Percentiles rank a stretch among this genome's conserved stretches.
Evolutionary conservation across 2,113 vertebrate species (phyloP).

Genomic region (Tautogolabrus adspersus): DNA sequence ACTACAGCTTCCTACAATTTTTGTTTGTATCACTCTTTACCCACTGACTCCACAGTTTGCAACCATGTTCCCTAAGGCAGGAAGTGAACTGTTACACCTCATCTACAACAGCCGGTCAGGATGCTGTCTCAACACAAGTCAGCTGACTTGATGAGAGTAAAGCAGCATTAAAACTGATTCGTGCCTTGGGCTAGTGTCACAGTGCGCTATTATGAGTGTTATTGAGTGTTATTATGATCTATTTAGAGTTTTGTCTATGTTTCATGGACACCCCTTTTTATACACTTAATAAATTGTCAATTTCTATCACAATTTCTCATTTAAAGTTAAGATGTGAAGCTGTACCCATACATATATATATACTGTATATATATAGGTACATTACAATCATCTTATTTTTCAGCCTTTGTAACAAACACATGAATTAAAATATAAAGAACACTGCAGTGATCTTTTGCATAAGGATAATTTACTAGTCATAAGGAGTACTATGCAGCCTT

Average conservation of each 20-base stretch:
- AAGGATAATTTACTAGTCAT: too few species aligned
- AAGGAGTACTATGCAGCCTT: too few species aligned
- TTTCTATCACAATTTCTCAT: too few species aligned
- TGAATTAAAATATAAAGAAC: too few species aligned
- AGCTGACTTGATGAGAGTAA: constrained; percentile 29
- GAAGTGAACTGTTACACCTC: constrained; percentile 32
- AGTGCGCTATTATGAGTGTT: background rate
- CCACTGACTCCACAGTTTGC: constrained; percentile 13
- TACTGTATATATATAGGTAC: too few species aligned
- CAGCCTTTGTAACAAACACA: too few species aligned
- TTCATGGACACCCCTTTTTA: background rate
- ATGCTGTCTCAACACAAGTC: constrained; percentile 49
- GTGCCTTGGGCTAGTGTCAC: constrained; percentile 9
- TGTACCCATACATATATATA: too few species aligned
- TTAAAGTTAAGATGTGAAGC: too few species aligned
- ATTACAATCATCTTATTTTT: too few species aligned
- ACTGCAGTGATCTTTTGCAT: too few species aligned
- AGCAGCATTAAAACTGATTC: constrained; percentile 21
- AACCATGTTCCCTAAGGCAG: constrained; percentile 17
- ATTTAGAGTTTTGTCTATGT: background rate
- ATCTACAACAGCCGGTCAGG: constrained; percentile 36
- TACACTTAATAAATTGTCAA: too few species aligned
- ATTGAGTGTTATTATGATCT: background rate
- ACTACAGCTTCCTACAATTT: constrained; percentile 5
- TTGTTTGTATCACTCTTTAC: constrained; percentile 6